phyloP scores from a whole-genome alignment of 2,888 invertebrate genomes.

The Diabrotica balteata region DNA sequence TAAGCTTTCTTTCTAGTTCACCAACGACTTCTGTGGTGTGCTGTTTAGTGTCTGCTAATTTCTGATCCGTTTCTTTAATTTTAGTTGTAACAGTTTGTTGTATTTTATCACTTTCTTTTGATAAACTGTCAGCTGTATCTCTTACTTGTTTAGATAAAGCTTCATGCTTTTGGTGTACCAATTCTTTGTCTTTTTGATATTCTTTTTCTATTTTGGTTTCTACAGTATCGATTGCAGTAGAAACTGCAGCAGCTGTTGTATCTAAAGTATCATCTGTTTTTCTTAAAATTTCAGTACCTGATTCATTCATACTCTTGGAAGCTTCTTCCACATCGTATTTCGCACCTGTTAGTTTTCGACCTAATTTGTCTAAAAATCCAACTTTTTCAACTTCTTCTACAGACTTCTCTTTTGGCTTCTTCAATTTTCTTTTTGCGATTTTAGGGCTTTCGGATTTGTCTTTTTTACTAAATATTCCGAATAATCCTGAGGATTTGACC shows the following conservation, averaged over 20 bases:
- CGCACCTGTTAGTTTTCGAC: constrained; percentile 40
- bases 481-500: constrained; percentile 44
- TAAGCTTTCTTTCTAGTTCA: constrained; percentile 5
- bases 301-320: constrained; percentile 14
- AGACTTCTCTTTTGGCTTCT: constrained; percentile 42
- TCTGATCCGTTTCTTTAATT: constrained; percentile 11
- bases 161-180: constrained; percentile 17
- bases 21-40: background rate
- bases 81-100: constrained; percentile 13
- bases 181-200: constrained; percentile 18
- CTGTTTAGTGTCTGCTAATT: background rate
- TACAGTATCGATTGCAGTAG: constrained; percentile 21
- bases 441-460: constrained; percentile 42
- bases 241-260: background rate
- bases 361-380: constrained; percentile 41
- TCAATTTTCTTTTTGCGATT: constrained; percentile 40
- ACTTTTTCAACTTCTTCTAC: constrained; percentile 35
- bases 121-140: constrained; percentile 24
- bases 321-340: constrained; percentile 30
- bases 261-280: constrained; percentile 13
- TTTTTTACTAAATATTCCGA: constrained; percentile 47
- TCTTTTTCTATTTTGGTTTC: constrained; percentile 32
- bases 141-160: background rate
- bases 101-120: constrained; percentile 16
- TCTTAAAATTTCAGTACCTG: constrained; percentile 5